phyloP scores from a whole-genome alignment of 2,113 vertebrate genomes.

The Cairina moschata region DNA sequence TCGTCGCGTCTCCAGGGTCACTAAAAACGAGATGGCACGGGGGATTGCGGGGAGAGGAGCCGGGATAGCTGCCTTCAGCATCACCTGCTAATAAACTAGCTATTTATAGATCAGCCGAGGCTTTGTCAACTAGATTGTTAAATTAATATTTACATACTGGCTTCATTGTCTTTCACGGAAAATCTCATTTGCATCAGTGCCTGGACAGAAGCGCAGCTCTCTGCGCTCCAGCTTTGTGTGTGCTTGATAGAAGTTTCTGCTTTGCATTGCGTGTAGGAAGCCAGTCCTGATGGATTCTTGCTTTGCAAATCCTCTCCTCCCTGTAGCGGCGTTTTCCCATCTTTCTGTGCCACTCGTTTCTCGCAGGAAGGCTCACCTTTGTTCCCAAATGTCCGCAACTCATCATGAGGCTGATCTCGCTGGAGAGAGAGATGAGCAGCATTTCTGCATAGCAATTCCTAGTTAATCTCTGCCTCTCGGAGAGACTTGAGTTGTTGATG shows the following conservation, averaged over 20 bases:
- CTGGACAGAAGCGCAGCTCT: background rate
- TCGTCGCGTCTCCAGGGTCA: background rate
- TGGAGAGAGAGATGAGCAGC: constrained; percentile 13
- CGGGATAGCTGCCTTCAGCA: constrained; percentile 44
- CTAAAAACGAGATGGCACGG: constrained; percentile 28
- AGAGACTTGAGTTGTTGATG: constrained; percentile 60
- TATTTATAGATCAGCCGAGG: constrained; percentile 60
- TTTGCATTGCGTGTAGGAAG: background rate
- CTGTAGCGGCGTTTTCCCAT: background rate
- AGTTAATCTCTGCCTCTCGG: constrained; percentile 67
- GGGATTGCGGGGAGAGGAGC: constrained; percentile 41
- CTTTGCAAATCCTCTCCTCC: constrained; percentile 6
- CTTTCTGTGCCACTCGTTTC: constrained; percentile 11
- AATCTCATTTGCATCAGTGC: constrained; percentile 54
- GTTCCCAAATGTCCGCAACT: constrained; percentile 47
- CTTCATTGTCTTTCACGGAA: constrained; percentile 36
- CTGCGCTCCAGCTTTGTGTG: background rate
- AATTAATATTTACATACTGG: constrained; percentile 66
- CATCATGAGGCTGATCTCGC: constrained; percentile 31
- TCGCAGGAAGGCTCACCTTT: constrained; percentile 50
- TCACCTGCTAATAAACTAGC: constrained; percentile 56
- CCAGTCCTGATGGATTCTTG: constrained; percentile 13
- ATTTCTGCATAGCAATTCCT: constrained; percentile 62
- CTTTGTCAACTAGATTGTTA: constrained; percentile 54
- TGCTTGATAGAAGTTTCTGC: background rate